Evolutionary conservation across 2,113 vertebrate species (phyloP).

Genomic region (Oncorhynchus kisutch): DNA sequence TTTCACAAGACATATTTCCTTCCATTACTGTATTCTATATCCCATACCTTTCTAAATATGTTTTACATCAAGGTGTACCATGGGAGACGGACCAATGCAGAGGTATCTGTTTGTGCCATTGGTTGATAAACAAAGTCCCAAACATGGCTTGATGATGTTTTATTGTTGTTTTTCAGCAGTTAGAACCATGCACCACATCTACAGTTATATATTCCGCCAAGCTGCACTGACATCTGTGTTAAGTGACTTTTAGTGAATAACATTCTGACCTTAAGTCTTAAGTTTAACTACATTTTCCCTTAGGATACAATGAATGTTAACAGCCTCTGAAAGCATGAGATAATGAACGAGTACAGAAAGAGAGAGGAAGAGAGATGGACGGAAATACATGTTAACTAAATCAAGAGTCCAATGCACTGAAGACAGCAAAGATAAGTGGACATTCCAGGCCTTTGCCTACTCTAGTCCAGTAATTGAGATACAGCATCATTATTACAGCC

Average conservation of each 20-base stretch:
- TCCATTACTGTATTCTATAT: too few relatives aligned
- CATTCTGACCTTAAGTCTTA: constrained; percentile 41
- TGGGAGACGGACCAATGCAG: too few relatives aligned
- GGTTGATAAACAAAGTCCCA: not conserved
- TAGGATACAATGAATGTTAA: constrained; percentile 33
- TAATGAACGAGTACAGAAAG: constrained; percentile 19
- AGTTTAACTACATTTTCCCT: constrained; percentile 44
- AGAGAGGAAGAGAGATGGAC: not conserved
- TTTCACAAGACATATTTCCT: too few relatives aligned
- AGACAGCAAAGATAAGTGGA: constrained; percentile 6
- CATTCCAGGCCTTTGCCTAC: not conserved
- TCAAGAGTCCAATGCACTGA: not conserved
- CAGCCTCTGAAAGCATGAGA: constrained; percentile 36
- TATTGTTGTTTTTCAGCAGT: constrained; percentile 79
- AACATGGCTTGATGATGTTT: constrained; percentile 59
- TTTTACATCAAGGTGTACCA: too few relatives aligned
- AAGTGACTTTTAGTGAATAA: constrained; percentile 57
- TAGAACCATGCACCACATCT: constrained; percentile 79
- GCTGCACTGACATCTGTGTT: constrained; percentile 66
- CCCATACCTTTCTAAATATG: too few relatives aligned
- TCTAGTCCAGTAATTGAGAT: not conserved
- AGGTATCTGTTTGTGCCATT: not conserved
- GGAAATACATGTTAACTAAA: constrained; percentile 11
- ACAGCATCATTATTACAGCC: not conserved
- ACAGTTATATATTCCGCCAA: constrained; percentile 77